Evolutionary conservation across 2,888 invertebrate genomes (phyloP), one percentile per base, ranked within the genome.

Genomic region (Caenorhabditis sp.): DNA sequence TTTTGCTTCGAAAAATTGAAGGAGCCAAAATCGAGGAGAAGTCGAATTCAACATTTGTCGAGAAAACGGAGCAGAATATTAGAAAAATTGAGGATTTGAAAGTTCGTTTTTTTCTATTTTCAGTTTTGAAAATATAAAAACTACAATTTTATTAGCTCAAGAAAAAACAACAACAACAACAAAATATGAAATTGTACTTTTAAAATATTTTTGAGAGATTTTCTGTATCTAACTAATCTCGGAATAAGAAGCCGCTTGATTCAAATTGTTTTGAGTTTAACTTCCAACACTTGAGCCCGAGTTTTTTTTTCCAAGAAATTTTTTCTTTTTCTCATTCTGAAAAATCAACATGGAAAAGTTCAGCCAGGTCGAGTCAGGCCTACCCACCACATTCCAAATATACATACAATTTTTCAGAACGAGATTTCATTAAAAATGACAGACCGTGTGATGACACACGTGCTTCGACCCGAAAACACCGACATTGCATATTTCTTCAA

Each of bases 401-500:
- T 31, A 31, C 4, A 10, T 6, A 31, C 10, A 43, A 43, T 17
- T 17, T 43, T 43, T 43, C 43, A 43, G 68, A 69, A 73, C 73
- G 68, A 73, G 31, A 58, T 73, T 19, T 63, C 73, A 24, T 37
- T 66, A 59, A 68, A 73, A 37, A 68, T 73, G 73, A 68, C 65
- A 58, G 69, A 73, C 26, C 21, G 66, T 55, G 73, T 68, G 36
- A 73, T 78, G 60, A 66, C 76, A 36, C 78, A 78, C 55, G 69
- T 69, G 21, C 27, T 79, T 23, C 62, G 68, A 49, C 66, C 70
- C 21, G 79, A 79, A 51, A 73, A 62, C 55, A 69, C 60, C 37
- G 79, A 79, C 50, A 69, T 77, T 54, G 67, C 59, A 54, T 62
- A 66, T 23, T 81, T 81, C 62, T 71, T 80, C 62, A 64, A 66